Evolutionary conservation across 1,140 invertebrate genomes (phyloP).

Genomic region (Gerris buenoi): DNA sequence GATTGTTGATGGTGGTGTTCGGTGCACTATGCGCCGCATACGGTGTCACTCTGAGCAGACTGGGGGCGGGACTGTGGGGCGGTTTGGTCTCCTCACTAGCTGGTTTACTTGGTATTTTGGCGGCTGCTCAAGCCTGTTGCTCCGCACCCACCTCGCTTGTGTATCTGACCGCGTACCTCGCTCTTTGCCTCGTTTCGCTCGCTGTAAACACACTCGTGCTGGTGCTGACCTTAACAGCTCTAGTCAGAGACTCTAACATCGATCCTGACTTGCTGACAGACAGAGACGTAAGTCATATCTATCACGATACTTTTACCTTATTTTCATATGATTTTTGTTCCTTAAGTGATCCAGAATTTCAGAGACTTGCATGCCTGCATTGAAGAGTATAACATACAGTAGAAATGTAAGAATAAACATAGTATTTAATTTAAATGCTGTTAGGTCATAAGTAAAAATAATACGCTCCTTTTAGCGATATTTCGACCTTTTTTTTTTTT

Average conservation of each 20-base stretch:
- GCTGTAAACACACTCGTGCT: slow-evolving; percentile 41
- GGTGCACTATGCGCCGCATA: slow-evolving; percentile 40
- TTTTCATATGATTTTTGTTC: no score
- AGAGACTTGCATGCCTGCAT: no score
- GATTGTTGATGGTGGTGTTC: slow-evolving; percentile 38
- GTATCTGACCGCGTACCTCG: slow-evolving; percentile 38
- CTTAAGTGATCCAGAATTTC: no score
- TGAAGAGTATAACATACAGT: no score
- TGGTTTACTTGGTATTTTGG: slow-evolving; percentile 38
- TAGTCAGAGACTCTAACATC: slow-evolving; percentile 33
- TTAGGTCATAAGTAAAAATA: no score
- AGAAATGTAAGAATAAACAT: no score
- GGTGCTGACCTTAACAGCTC: slow-evolving; percentile 39
- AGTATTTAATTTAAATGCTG: no score
- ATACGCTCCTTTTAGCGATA: no score
- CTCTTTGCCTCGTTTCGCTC: slow-evolving; percentile 36
- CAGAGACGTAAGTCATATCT: neutral
- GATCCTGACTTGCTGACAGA: neutral
- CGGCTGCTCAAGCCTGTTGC: slow-evolving; percentile 38
- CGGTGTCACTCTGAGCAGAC: slow-evolving; percentile 37
- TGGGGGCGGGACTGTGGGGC: slow-evolving; percentile 43
- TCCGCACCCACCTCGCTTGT: slow-evolving; percentile 13
- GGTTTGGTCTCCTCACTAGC: slow-evolving; percentile 39
- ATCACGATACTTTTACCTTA: neutral
- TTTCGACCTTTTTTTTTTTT: no score